Conservation (phyloP, 2,888 invertebrate species). For the Drosophila paranaensis region DNA sequence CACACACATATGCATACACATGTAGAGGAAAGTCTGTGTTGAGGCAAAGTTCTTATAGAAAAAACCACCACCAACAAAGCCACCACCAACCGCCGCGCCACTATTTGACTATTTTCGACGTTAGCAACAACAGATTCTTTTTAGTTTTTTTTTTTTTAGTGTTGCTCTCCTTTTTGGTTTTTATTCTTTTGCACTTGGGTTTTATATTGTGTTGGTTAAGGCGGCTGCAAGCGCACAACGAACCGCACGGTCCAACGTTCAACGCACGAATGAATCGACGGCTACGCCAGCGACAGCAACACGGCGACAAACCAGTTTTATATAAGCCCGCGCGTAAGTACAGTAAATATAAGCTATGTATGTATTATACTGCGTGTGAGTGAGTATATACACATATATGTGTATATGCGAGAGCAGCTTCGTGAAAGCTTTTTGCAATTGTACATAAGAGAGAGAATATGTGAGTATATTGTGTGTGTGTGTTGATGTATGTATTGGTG, state of each 20-base stretch:
- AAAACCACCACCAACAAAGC: slow-evolving; percentile 69
- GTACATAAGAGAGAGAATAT: slow-evolving; percentile 51
- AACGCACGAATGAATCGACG: slow-evolving; percentile 83
- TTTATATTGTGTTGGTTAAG: slow-evolving; percentile 21
- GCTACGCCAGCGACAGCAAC: slow-evolving; percentile 61
- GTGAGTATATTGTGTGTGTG: slow-evolving; percentile 33
- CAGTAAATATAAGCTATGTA: slow-evolving; percentile 63
- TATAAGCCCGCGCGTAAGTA: slow-evolving; percentile 70
- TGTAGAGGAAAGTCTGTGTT: slow-evolving; percentile 44
- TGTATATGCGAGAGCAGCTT: slow-evolving; percentile 33
- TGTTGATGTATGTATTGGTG: slow-evolving; percentile 40
- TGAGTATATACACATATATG: slow-evolving; percentile 11
- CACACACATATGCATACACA: slow-evolving; percentile 27
- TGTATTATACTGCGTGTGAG: slow-evolving; percentile 16
- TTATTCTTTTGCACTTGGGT: slow-evolving; percentile 46
- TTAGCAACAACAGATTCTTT: slow-evolving; percentile 72
- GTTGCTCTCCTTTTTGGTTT: slow-evolving; percentile 67
- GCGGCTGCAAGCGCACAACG: slow-evolving; percentile 64
- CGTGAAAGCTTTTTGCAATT: slow-evolving; percentile 63
- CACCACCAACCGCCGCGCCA: slow-evolving; percentile 67
- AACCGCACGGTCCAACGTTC: slow-evolving; percentile 82
- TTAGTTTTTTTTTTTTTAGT: slow-evolving; percentile 32
- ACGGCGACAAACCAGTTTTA: slow-evolving; percentile 71
- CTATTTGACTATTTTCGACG: slow-evolving; percentile 72
- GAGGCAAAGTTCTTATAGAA: slow-evolving; percentile 69